Evolutionary conservation across 1,140 invertebrate genomes (phyloP).

Genomic region (Octopus bimaculoides): DNA sequence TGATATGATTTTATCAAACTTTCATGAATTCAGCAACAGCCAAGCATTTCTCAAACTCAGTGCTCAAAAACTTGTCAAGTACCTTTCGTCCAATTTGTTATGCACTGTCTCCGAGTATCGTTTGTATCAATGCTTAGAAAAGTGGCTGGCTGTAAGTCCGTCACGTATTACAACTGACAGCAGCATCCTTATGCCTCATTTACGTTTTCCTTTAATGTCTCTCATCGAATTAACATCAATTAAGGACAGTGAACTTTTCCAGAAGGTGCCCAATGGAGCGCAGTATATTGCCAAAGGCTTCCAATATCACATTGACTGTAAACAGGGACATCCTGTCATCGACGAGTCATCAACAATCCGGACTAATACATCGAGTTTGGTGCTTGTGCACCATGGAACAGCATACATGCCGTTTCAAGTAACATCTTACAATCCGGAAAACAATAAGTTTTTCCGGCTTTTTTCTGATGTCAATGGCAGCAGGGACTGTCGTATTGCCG

Average conservation of each 20-base stretch:
- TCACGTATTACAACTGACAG: conserved; percentile 33
- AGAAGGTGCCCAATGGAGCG: conserved; percentile 35
- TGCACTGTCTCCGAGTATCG: conserved; percentile 54
- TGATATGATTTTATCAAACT: conserved; percentile 47
- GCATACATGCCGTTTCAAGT: conserved; percentile 53
- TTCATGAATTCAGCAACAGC: conserved; percentile 48
- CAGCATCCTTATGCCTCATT: conserved; percentile 31
- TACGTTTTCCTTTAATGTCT: conserved; percentile 52
- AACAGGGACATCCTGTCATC: conserved; percentile 49
- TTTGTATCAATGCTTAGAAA: conserved; percentile 61
- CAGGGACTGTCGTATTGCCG: conserved; percentile 47
- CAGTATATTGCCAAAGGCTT: conserved; percentile 44
- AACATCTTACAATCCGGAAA: conserved; percentile 45
- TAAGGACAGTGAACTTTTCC: conserved; percentile 44
- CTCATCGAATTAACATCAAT: conserved; percentile 40
- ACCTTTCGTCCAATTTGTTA: conserved; percentile 41
- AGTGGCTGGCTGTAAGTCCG: conserved; percentile 45
- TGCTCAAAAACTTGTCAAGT: conserved; percentile 34
- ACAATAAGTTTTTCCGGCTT: conserved; percentile 46
- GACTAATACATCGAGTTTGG: conserved; percentile 36
- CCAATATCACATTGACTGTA: conserved; percentile 47
- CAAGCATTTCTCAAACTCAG: conserved; percentile 48
- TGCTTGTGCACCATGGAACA: conserved; percentile 50
- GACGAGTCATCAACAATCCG: conserved; percentile 41
- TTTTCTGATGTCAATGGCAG: conserved; percentile 51